Conservation (phyloP, 2,113 vertebrate species). For the Andinoacara biseriatus region DNA sequence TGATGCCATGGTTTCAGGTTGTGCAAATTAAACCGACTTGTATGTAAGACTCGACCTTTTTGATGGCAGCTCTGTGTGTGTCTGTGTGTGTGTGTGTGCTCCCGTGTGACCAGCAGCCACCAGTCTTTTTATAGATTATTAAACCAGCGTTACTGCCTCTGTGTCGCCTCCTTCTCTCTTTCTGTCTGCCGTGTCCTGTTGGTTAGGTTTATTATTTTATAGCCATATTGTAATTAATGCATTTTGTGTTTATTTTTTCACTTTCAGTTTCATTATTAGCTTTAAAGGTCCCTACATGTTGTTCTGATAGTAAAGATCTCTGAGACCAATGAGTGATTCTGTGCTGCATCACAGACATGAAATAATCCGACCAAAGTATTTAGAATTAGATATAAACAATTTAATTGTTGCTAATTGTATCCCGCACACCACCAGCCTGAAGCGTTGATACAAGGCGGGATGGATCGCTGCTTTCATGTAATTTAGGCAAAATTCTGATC, state of each 20-base stretch:
- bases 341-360: neutral
- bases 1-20: slow-evolving; percentile 63
- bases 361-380: neutral
- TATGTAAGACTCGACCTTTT: slow-evolving; percentile 58
- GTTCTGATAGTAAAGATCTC: neutral
- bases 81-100: neutral
- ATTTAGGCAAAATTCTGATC: no score
- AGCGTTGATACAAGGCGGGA: no score
- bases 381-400: neutral
- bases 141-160: neutral
- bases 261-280: neutral
- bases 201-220: neutral
- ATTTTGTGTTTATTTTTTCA: neutral
- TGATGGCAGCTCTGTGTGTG: neutral
- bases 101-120: neutral
- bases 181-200: neutral
- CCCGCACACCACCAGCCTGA: no score
- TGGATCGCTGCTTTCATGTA: no score
- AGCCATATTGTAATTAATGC: neutral
- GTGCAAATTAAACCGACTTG: slow-evolving; percentile 37
- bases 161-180: neutral
- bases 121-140: slow-evolving; percentile 11
- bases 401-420: neutral
- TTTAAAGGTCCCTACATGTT: neutral
- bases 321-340: neutral